These are phyloP conservation scores for Nerophis ophidion DNA, from an alignment of 2,113 vertebrate genomes.

Conservation along the genomic window DNA sequence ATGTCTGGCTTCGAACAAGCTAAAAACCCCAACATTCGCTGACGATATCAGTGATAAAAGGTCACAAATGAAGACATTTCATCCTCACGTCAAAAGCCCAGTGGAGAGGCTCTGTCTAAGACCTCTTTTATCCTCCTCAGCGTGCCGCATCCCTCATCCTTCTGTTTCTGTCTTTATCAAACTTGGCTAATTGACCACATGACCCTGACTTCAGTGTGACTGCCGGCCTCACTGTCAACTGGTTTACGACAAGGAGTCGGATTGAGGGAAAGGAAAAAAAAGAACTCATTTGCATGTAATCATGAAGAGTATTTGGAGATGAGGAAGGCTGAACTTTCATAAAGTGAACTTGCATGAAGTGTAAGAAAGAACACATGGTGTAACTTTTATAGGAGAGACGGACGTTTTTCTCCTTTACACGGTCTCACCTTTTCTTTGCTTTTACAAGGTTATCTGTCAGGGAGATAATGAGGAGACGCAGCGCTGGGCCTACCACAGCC, in stretches of 20 bases:
- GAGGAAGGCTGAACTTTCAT: slow-evolving; percentile 25
- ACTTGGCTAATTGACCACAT: slow-evolving; percentile 37
- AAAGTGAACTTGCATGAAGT: slow-evolving; percentile 34
- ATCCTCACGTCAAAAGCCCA: slow-evolving; percentile 2
- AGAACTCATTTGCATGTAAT: slow-evolving; percentile 70
- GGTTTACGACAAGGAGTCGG: slow-evolving; percentile 38
- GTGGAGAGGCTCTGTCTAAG: not conserved
- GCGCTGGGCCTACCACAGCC: slow-evolving; percentile 54
- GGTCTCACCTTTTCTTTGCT: slow-evolving; percentile 61
- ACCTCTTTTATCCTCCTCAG: not conserved
- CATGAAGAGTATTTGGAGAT: slow-evolving; percentile 48
- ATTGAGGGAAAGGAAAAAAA: slow-evolving; percentile 53
- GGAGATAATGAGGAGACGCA: slow-evolving; percentile 66
- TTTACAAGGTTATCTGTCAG: slow-evolving; percentile 76
- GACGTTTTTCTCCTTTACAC: slow-evolving; percentile 12
- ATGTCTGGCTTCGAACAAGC: too few species aligned
- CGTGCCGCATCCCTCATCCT: not conserved
- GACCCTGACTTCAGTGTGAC: slow-evolving; percentile 41
- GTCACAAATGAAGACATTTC: slow-evolving; percentile 1
- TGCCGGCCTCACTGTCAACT: slow-evolving; percentile 49
- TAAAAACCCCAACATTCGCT: not conserved
- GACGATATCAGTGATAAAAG: slow-evolving; percentile 2
- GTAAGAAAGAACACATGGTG: slow-evolving; percentile 12
- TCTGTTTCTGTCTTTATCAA: slow-evolving; percentile 31
- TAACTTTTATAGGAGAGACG: slow-evolving; percentile 30